Conservation (phyloP, 2,797 vertebrate genomes). For the Thalassophryne amazonica region DNA sequence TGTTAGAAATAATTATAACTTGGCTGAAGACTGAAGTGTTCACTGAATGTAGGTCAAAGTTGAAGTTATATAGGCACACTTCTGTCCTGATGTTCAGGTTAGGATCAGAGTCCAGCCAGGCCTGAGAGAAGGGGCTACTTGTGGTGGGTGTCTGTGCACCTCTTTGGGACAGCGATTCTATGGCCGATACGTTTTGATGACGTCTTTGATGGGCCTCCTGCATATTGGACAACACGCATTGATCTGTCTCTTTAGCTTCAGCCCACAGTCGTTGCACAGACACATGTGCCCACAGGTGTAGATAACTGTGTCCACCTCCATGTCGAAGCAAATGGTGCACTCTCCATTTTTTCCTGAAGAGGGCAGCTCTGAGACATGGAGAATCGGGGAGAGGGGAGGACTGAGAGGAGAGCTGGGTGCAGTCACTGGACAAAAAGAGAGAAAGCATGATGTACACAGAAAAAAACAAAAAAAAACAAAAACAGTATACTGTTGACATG, state of each 20-base stretch:
- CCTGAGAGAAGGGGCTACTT: slow-evolving; percentile 51
- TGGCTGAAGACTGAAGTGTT: no score
- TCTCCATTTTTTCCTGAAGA: slow-evolving; percentile 86
- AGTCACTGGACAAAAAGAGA: slow-evolving; percentile 80
- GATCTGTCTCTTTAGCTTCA: slow-evolving; percentile 93
- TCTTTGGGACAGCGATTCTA: slow-evolving; percentile 63
- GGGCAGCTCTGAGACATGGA: slow-evolving; percentile 79
- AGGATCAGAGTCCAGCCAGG: slow-evolving; percentile 25
- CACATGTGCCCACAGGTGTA: slow-evolving; percentile 99
- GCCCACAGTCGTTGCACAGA: slow-evolving; percentile 93
- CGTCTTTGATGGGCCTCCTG: slow-evolving; percentile 94
- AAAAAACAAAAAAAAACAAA: slow-evolving; percentile 2
- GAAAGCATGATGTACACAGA: slow-evolving; percentile 82
- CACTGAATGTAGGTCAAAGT: no score
- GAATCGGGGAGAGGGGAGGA: slow-evolving; percentile 84
- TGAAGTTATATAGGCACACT: slow-evolving; percentile 54
- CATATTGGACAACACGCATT: slow-evolving; percentile 97
- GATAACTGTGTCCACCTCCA: slow-evolving; percentile 97
- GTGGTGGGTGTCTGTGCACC: slow-evolving; percentile 9
- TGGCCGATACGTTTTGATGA: slow-evolving; percentile 97
- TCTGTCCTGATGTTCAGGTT: slow-evolving; percentile 31
- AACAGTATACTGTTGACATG: no score
- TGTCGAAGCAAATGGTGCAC: slow-evolving; percentile 96
- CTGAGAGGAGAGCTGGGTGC: slow-evolving; percentile 96
- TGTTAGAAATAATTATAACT: background rate